Evolutionary conservation across 2,888 invertebrate species (phyloP).

Genomic region (Pristionchus mayeri): DNA sequence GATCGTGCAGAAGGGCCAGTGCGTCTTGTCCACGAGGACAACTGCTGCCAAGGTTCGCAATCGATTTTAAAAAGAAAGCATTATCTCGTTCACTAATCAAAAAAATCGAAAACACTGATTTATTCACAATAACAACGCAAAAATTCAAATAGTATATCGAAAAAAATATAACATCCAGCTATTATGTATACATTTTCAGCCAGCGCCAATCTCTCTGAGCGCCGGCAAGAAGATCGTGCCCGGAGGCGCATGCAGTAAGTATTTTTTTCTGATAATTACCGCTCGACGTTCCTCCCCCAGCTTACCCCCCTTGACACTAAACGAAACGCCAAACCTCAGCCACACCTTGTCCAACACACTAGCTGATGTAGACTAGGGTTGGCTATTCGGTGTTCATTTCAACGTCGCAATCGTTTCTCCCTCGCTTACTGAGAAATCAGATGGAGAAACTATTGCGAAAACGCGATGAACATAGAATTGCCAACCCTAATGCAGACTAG

Average conservation of each 20-base stretch:
- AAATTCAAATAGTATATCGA: background rate
- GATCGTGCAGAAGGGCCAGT: conserved; percentile 70
- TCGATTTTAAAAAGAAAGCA: background rate
- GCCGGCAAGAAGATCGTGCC: conserved; percentile 44
- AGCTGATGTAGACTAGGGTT: background rate
- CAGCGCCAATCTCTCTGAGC: conserved; percentile 16
- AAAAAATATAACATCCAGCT: background rate
- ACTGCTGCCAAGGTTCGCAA: background rate
- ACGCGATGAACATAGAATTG: no score
- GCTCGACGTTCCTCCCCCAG: conserved; percentile 39
- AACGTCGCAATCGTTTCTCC: no score
- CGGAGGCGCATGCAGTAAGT: conserved; percentile 47
- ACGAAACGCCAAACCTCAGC: background rate
- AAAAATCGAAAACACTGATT: background rate
- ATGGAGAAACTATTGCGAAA: no score
- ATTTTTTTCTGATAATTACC: background rate
- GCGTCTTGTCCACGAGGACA: conserved; percentile 55
- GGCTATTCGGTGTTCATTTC: no score
- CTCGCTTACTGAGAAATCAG: no score
- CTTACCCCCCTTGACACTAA: conserved; percentile 14
- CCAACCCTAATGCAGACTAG: no score
- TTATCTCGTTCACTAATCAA: background rate
- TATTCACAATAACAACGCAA: background rate
- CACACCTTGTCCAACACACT: background rate
- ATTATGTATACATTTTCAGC: background rate